phyloP scores from a whole-genome alignment of 2,797 vertebrate species.

The Momotus momota region DNA sequence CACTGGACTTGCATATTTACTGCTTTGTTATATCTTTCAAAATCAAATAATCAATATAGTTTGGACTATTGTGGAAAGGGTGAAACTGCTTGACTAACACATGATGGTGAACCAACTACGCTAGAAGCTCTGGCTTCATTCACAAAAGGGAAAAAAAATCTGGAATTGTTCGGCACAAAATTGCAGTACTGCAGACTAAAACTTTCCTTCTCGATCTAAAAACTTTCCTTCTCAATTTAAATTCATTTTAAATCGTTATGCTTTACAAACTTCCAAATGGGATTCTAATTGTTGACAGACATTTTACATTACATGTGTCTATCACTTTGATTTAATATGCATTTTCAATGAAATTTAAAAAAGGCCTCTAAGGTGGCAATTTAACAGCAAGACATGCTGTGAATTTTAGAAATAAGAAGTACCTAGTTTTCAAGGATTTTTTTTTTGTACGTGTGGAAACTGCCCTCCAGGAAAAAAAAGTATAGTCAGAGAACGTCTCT shows the following conservation, averaged over 20 bases:
- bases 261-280: conserved; percentile 74
- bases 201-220: conserved; percentile 50
- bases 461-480: neutral
- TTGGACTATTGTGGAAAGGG: neutral
- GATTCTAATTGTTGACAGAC: conserved; percentile 75
- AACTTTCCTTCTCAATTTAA: conserved; percentile 62
- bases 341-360: conserved; percentile 75
- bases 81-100: neutral
- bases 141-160: neutral
- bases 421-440: conserved; percentile 6
- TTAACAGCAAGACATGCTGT: conserved; percentile 72
- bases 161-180: conserved; percentile 1
- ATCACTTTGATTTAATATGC: conserved; percentile 78
- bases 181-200: conserved; percentile 21
- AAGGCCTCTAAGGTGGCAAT: conserved; percentile 74
- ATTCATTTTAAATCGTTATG: conserved; percentile 70
- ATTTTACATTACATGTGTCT: conserved; percentile 73
- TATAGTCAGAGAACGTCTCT: neutral
- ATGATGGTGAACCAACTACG: neutral
- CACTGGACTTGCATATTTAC: neutral
- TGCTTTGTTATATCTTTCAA: conserved; percentile 4
- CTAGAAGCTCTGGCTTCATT: neutral
- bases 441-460: conserved; percentile 45
- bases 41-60: conserved; percentile 34
- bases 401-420: conserved; percentile 72